A percentile compares a stretch with the other conserved stretches of the same genome.
phyloP scores from a whole-genome alignment of 2,113 vertebrate genomes.

The Coregonus clupeaformis region DNA sequence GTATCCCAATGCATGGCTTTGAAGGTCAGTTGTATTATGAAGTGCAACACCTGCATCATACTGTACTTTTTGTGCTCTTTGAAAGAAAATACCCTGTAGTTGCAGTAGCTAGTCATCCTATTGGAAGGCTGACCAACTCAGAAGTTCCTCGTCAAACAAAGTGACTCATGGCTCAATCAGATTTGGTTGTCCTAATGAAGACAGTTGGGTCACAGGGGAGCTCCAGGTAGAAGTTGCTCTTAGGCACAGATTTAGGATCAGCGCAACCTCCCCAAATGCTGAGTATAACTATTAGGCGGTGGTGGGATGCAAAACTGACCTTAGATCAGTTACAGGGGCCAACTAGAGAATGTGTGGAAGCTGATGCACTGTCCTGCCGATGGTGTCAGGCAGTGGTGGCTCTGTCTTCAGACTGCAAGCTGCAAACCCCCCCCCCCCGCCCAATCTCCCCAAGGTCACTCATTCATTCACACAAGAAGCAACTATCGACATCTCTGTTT shows the following conservation, averaged over 20 bases:
- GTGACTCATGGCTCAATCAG: conserved; percentile 54
- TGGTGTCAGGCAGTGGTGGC: conserved; percentile 33
- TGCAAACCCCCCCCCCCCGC: conserved; percentile 8
- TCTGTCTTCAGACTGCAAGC: too few species aligned
- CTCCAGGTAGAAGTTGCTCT: conserved; percentile 14
- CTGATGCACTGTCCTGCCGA: conserved; percentile 19
- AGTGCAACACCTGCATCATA: conserved; percentile 66
- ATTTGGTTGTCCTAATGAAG: conserved; percentile 55
- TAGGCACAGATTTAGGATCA: conserved; percentile 32
- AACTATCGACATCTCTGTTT: conserved; percentile 45
- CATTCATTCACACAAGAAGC: conserved; percentile 37
- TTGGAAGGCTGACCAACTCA: conserved; percentile 6
- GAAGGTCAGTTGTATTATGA: conserved; percentile 63
- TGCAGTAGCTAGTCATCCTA: conserved; percentile 17
- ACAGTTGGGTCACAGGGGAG: conserved; percentile 20
- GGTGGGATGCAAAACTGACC: too few species aligned
- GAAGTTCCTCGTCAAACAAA: conserved; percentile 14
- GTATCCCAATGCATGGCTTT: conserved; percentile 68
- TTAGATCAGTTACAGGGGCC: conserved; percentile 10
- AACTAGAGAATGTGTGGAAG: conserved; percentile 30
- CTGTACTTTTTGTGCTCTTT: conserved; percentile 31
- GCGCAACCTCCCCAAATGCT: conserved; percentile 18
- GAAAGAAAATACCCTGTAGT: conserved; percentile 48
- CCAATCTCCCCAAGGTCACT: background rate
- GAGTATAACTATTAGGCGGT: conserved; percentile 7